phyloP scores from a whole-genome alignment of 2,888 invertebrate genomes.

The Willowsia nigromaculata region DNA sequence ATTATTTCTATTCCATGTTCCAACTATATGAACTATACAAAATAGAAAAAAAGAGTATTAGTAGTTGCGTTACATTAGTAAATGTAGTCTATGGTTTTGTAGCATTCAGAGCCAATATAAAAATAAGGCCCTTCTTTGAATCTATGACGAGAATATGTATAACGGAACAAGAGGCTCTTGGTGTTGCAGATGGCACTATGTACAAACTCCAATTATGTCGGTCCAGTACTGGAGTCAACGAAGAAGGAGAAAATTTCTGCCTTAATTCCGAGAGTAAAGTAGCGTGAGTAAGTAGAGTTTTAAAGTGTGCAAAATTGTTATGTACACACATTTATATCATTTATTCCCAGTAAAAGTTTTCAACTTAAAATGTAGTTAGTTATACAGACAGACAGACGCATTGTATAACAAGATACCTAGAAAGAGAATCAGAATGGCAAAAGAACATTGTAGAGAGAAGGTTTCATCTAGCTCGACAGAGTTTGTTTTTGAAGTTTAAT shows the following conservation, averaged over 20 bases:
- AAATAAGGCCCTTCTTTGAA: too few relatives aligned
- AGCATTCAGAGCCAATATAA: too few relatives aligned
- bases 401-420: not conserved
- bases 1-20: not conserved
- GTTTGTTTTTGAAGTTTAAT: constrained; percentile 10
- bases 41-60: not conserved
- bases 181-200: too few relatives aligned
- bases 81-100: too few relatives aligned
- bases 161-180: too few relatives aligned
- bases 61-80: not conserved
- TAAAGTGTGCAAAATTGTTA: constrained; percentile 28
- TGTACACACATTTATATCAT: constrained; percentile 23
- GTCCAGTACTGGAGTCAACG: not conserved
- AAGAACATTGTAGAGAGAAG: not conserved
- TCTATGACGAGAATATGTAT: too few relatives aligned
- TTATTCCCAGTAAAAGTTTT: constrained; percentile 22
- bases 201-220: not conserved
- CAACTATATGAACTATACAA: not conserved
- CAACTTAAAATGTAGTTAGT: not conserved
- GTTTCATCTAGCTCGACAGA: not conserved
- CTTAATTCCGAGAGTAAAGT: not conserved
- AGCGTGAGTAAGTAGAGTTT: constrained; percentile 1
- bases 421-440: not conserved
- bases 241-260: not conserved
- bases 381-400: not conserved